These are phyloP conservation scores for Clarias macrocephalus DNA, from an alignment of 2,113 vertebrate species.

Conservation along the genomic window DNA sequence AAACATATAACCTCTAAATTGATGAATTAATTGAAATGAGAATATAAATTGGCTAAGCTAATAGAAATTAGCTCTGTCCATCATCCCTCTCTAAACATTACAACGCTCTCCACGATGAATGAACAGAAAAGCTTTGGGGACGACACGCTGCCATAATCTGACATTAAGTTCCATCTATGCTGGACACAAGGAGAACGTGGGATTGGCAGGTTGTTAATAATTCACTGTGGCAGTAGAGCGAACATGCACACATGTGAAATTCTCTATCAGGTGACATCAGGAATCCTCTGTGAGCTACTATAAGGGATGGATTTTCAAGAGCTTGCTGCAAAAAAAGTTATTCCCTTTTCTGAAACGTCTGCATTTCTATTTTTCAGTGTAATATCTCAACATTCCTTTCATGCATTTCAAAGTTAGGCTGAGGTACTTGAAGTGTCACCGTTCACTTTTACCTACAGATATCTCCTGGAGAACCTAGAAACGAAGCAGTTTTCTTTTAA, in stretches of 20 bases:
- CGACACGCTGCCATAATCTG: slow-evolving; percentile 36
- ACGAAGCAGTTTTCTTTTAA: neutral
- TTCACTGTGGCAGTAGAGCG: slow-evolving; percentile 34
- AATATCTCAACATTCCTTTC: neutral
- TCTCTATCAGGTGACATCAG: slow-evolving; percentile 7
- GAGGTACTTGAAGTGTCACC: neutral
- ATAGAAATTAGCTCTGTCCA: neutral
- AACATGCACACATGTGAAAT: slow-evolving; percentile 32
- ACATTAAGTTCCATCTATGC: slow-evolving; percentile 47
- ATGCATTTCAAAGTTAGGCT: neutral
- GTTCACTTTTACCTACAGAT: neutral
- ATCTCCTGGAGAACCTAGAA: neutral
- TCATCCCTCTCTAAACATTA: neutral
- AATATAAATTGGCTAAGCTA: slow-evolving; percentile 13
- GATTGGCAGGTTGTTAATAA: slow-evolving; percentile 60
- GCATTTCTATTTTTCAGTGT: neutral
- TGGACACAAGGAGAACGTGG: slow-evolving; percentile 54
- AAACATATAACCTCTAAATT: neutral
- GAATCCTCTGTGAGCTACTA: slow-evolving; percentile 16
- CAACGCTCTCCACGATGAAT: neutral
- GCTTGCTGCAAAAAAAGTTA: neutral
- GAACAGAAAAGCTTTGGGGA: slow-evolving; percentile 19
- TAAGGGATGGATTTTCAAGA: slow-evolving; percentile 2
- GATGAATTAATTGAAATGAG: neutral
- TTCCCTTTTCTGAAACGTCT: neutral